Base-by-base conservation (phyloP, 2,888 invertebrate genomes). In the Perdita meconis region DNA sequence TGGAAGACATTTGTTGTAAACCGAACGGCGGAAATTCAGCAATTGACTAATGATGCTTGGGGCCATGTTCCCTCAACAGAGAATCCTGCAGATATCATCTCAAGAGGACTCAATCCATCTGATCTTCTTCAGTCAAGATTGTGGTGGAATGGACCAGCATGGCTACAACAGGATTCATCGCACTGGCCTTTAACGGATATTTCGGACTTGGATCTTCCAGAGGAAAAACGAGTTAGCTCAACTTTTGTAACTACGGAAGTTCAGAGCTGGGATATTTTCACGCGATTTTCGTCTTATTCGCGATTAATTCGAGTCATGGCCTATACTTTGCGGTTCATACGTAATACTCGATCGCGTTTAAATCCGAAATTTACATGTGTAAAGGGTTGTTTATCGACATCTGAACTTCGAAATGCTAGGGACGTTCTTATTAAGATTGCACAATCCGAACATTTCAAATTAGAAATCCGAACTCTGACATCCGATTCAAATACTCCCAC, bases 1-100 rank as follows among this genome's bases (percentile, higher is more conserved):
- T 64, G 64, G 53, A 57, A 64, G 24, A 57, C 59, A n/a, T 69
- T 69, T 24, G 56, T 69, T 2, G 63, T 56, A 0, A 61, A 63
- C 55, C 19, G 61, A 4, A 47, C 44, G 0, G 1, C 55, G 0
- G 55, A 69, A 13, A 61, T 63, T 3, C 69, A 66, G 24, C 26
- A 6, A 0, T 12, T 53, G 10, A 53, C 40, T 2, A 22, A 2
- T 6, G 22, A 1, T 34, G 10, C 3, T 0, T 63, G 63, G 38
- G 5, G 34, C 2, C 63, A 63, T 16, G 63, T 63, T 3, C 0
- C n/a, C 16, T 51, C 63, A 13, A 13, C 0, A 1, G 34, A 63
- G 3, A 63, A 63, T 34, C 63, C 51, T 16, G 63, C 63, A 1
- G 63, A 63, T 8, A 13, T 50, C 12, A 50, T 42, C n/a, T 42